Conservation (phyloP, 2,888 invertebrate genomes). For the Acanthacorydalis orientalis region DNA sequence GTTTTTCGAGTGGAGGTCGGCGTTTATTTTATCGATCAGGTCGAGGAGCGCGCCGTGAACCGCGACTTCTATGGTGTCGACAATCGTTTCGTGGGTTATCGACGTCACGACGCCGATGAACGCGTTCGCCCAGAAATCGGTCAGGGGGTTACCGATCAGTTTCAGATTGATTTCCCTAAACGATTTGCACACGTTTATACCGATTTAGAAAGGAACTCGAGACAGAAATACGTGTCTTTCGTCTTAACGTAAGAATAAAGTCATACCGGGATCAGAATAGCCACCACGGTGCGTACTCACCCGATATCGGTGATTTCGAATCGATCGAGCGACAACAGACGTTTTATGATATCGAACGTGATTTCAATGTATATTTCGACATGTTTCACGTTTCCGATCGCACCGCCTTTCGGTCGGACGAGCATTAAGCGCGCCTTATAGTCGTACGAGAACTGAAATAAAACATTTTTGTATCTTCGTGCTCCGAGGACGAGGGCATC, state of each 20-base stretch:
- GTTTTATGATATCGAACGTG: slow-evolving; percentile 10
- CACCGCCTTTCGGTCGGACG: slow-evolving; percentile 32
- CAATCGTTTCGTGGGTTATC: slow-evolving; percentile 31
- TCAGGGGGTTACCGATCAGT: slow-evolving; percentile 30
- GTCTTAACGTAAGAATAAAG: too few species aligned
- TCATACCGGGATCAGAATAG: too few species aligned
- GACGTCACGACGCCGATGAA: slow-evolving; percentile 26
- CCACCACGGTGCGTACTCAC: too few species aligned
- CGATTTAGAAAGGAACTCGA: too few species aligned
- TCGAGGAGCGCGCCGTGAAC: slow-evolving; percentile 23
- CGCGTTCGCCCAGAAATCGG: slow-evolving; percentile 33
- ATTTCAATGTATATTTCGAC: slow-evolving; percentile 12
- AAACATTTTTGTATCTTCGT: too few species aligned
- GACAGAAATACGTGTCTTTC: too few species aligned
- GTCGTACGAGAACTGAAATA: slow-evolving; percentile 31
- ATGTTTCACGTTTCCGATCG: slow-evolving; percentile 26
- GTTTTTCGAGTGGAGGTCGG: slow-evolving; percentile 18
- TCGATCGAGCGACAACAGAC: too few species aligned
- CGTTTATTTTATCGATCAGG: slow-evolving; percentile 24
- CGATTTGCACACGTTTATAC: too few species aligned
- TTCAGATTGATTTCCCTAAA: slow-evolving; percentile 30
- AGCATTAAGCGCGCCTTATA: slow-evolving; percentile 34
- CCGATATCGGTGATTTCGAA: too few species aligned
- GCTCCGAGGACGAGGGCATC: too few species aligned
- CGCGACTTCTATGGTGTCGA: slow-evolving; percentile 26